phyloP scores from a whole-genome alignment of 1,140 invertebrate species.

The Steinernema feltiae region DNA sequence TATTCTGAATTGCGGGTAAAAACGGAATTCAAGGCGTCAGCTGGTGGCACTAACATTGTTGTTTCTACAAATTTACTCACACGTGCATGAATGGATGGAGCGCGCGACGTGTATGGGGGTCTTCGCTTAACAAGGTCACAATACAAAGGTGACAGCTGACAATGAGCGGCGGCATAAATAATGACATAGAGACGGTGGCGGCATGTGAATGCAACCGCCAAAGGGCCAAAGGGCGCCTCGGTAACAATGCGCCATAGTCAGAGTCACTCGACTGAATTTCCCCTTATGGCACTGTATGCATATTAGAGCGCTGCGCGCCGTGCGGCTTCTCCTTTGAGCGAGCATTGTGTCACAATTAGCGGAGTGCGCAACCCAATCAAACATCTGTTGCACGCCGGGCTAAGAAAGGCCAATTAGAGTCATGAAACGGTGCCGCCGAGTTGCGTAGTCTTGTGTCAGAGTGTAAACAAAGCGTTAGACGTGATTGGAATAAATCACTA shows the following conservation, averaged over 20 bases:
- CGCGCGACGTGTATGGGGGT: background rate
- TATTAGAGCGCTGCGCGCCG: background rate
- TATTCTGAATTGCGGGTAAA: too few species aligned
- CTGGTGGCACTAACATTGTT: background rate
- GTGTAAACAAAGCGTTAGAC: background rate
- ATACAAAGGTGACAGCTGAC: background rate
- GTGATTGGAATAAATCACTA: too few species aligned
- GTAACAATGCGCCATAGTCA: background rate
- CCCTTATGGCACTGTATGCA: conserved; percentile 9
- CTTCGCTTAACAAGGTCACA: background rate
- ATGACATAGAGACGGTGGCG: background rate
- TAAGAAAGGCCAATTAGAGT: conserved; percentile 12
- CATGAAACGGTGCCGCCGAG: background rate
- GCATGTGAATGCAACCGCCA: background rate
- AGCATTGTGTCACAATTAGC: conserved; percentile 8
- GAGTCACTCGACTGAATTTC: background rate
- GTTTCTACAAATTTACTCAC: background rate
- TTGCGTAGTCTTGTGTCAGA: background rate
- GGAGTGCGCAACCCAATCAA: conserved; percentile 10
- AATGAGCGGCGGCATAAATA: background rate
- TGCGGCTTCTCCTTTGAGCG: conserved; percentile 8
- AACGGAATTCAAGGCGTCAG: too few species aligned
- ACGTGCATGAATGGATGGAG: background rate
- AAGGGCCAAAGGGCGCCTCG: background rate
- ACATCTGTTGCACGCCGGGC: conserved; percentile 11